Evolutionary conservation across 2,113 vertebrate species (phyloP), one percentile per base, ranked within the genome.

Genomic region (Todiramphus saurophagus): DNA sequence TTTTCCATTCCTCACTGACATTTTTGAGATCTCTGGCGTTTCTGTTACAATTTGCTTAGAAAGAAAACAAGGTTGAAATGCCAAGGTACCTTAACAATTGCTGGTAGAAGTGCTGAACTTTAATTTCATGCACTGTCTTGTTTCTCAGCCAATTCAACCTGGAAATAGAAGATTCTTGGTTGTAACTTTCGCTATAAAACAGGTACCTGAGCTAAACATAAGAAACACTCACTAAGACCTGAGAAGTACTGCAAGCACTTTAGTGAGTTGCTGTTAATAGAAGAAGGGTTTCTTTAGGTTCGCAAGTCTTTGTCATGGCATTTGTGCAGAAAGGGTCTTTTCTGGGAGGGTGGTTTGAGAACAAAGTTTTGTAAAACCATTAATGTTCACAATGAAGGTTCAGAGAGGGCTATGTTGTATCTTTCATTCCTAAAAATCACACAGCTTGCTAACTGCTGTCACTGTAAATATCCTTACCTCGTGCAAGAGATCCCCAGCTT

Each of bases 401-500:
- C 28, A 33, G 59, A 64, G 25, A 79, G 17, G 5, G 12, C 30
- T 33, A 35, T n/a, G 43, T 44, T 67, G 15, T 39, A 78, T 83
- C 15, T 70, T 48, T 21, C 8, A 20, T 55, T 58, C 24, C 60
- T 81, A 84, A 84, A 78, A 56, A 33, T 13, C 46, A 59, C 83
- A 10, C 14, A 35, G 60, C 70, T 3, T 75, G 48, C 7, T 37
- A 74, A 1, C 31, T 50, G 13, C 84, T 67, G 27, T 35, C 35
- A 67, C 11, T 30, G 1, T 24, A 75, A 89, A 14, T 3, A 59
- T 7, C 48, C 96, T 90, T 90, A 99, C 99, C 99, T 98, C 5
- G 98, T 99, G 87, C 98, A 99, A 66, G 99, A 99, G 51, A 99
- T 51, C 6, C 98, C 97, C 81, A 99, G 91, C 69, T 94, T 98